A percentile compares a stretch with the other conserved stretches of the same genome.
Conservation (phyloP, 1,140 invertebrate species). For the Tachypleus tridentatus region DNA sequence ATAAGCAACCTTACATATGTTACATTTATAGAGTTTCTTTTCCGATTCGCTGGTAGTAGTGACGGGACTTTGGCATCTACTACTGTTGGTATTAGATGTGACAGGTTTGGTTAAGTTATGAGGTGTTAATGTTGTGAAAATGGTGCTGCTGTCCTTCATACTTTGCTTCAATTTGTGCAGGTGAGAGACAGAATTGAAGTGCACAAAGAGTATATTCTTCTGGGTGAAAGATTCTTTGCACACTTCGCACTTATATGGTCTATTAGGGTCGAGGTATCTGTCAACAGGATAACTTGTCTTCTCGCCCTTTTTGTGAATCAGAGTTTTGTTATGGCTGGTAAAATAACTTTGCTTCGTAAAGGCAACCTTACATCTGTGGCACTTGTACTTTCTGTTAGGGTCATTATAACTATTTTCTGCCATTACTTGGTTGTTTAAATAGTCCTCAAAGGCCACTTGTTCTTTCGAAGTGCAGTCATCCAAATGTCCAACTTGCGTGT, state of each 20-base stretch:
- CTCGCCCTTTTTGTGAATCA: slow-evolving; percentile 79
- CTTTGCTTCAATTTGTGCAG: slow-evolving; percentile 84
- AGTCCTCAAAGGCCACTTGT: slow-evolving; percentile 59
- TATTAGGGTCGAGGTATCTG: slow-evolving; percentile 85
- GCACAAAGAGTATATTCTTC: slow-evolving; percentile 87
- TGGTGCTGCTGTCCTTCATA: slow-evolving; percentile 39
- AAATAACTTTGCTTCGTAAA: slow-evolving; percentile 84
- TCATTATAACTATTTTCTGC: slow-evolving; percentile 87
- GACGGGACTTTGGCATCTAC: slow-evolving; percentile 27
- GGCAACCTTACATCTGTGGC: slow-evolving; percentile 83
- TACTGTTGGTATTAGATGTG: slow-evolving; percentile 22
- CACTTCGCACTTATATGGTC: slow-evolving; percentile 90
- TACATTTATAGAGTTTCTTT: slow-evolving; percentile 85
- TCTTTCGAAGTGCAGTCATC: neutral
- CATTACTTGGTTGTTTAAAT: slow-evolving; percentile 74
- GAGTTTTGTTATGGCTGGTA: slow-evolving; percentile 82
- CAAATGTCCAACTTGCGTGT: neutral
- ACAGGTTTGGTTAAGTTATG: slow-evolving; percentile 7
- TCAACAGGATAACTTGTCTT: slow-evolving; percentile 85
- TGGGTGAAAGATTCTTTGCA: slow-evolving; percentile 95
- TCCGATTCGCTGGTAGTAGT: slow-evolving; percentile 32
- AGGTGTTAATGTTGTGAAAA: too few species aligned
- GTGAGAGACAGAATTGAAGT: slow-evolving; percentile 93
- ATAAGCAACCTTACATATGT: slow-evolving; percentile 89
- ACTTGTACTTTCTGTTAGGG: slow-evolving; percentile 80